Base-by-base conservation (phyloP, 2,113 vertebrate species). In the Rhabdornis inornatus region DNA sequence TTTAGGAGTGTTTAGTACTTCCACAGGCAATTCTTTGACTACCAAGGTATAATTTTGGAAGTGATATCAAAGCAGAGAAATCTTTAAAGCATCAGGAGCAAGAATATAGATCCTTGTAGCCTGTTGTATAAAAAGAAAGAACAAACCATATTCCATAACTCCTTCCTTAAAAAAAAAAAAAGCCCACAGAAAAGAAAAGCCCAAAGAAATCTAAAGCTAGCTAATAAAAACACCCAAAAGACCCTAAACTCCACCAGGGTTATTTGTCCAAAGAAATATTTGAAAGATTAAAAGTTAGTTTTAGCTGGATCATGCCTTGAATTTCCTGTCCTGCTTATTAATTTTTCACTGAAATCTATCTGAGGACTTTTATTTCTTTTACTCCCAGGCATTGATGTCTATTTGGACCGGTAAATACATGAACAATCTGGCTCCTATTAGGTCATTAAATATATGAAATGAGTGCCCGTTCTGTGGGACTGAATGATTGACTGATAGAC, bases 191-290 rank as follows among this genome's bases (percentile, higher is more conserved):
- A 33, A 77, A 50, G 19, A 33, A 1, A 42, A 42, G 81, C 28
- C 5, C 5, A n/a, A 49, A 65, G 13, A 47, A 60, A 75, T 14
- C 2, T 22, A 14, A 72, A 55, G 1, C 5, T 45, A 19, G 35
- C 22, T n/a, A 42, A 23, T 17, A 20, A 63, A 63, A 39, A 24
- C 5, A 23, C 6, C 8, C 8, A 1, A 27, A 40, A 59, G 19
- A 15, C 3, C 3, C 10, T 30, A 30, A 24, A 20, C 17, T 9
- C 8, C 15, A 42, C 8, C 5, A 7, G 2, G n/a, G 9, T 40
- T 56, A 15, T 27, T 72, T 65, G 37, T 69, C 13, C 4, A 31
- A 60, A 52, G 5, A 85, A 72, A 72, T 50, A 52, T 52, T 55
- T 66, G 22, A 61, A 53, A 49, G 7, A 9, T 23, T 69, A 39